These are phyloP conservation scores for Acanthopagrus latus DNA, from an alignment of 2,797 vertebrate species.

Conservation along the genomic window DNA sequence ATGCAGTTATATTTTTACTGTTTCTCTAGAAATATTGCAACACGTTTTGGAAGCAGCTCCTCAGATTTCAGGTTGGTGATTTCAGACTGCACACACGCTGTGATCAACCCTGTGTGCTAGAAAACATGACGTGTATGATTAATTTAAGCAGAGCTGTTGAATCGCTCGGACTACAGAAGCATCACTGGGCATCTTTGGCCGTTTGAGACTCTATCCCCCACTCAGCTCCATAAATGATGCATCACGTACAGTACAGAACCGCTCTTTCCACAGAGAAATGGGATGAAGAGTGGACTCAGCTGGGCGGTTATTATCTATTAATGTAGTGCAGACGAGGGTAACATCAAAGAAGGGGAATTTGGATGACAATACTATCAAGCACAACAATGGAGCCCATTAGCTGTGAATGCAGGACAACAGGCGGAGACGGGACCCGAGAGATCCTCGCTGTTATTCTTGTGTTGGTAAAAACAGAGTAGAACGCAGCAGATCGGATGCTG, in stretches of 20 bases:
- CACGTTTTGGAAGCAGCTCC: neutral
- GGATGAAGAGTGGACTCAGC: slow-evolving; percentile 10
- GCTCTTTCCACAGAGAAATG: neutral
- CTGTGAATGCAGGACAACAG: neutral
- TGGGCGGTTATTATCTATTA: slow-evolving; percentile 30
- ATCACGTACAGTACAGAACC: slow-evolving; percentile 8
- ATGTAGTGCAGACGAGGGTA: slow-evolving; percentile 26
- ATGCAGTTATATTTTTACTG: neutral
- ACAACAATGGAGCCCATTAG: slow-evolving; percentile 11
- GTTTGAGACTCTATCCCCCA: neutral
- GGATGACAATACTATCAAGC: slow-evolving; percentile 7
- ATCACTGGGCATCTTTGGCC: neutral
- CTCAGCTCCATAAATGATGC: slow-evolving; percentile 18
- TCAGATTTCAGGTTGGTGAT: neutral
- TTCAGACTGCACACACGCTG: neutral
- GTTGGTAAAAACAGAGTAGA: too few relatives aligned
- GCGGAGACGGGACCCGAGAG: too few relatives aligned
- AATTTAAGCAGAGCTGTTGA: neutral
- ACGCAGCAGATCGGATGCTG: too few relatives aligned
- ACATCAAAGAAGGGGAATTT: slow-evolving; percentile 30
- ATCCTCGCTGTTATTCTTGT: too few relatives aligned
- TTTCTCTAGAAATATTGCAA: neutral
- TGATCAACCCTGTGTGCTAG: neutral
- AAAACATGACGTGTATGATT: neutral
- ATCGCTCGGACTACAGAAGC: neutral